Conservation (phyloP, 2,113 vertebrate species). For the Canis aureus region DNA sequence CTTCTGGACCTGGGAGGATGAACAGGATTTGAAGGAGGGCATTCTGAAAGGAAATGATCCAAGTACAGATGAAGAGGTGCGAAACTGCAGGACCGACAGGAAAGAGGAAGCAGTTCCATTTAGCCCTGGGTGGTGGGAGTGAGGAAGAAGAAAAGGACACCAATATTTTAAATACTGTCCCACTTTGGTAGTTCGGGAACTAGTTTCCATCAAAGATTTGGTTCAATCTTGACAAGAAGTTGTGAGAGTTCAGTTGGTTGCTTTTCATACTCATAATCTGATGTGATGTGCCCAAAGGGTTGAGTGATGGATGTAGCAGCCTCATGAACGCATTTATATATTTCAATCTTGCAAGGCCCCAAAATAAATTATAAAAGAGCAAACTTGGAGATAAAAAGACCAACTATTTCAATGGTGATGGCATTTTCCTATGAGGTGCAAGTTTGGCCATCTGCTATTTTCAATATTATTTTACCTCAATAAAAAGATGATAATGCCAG, state of each 20-base stretch:
- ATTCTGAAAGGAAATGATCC: neutral
- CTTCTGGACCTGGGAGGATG: neutral
- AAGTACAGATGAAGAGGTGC: neutral
- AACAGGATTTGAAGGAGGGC: neutral
- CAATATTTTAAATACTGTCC: neutral
- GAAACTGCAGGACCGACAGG: neutral
- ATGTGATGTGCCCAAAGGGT: neutral
- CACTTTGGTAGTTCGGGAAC: neutral
- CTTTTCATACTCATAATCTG: neutral
- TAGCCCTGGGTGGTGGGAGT: neutral
- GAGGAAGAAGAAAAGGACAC: neutral
- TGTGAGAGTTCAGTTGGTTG: neutral
- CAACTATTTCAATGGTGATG: neutral
- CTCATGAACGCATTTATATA: neutral
- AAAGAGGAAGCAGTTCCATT: neutral
- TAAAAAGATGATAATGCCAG: neutral
- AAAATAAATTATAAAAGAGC: constrained; percentile 14
- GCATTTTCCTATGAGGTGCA: neutral
- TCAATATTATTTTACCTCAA: constrained; percentile 25
- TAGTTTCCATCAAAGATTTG: neutral
- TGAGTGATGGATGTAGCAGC: neutral
- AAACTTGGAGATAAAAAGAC: neutral
- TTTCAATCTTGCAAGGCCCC: neutral
- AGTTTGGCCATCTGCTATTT: neutral
- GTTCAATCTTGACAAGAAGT: neutral